Conservation (phyloP, 2,888 invertebrate species). For the Caenorhabditis sp. region DNA sequence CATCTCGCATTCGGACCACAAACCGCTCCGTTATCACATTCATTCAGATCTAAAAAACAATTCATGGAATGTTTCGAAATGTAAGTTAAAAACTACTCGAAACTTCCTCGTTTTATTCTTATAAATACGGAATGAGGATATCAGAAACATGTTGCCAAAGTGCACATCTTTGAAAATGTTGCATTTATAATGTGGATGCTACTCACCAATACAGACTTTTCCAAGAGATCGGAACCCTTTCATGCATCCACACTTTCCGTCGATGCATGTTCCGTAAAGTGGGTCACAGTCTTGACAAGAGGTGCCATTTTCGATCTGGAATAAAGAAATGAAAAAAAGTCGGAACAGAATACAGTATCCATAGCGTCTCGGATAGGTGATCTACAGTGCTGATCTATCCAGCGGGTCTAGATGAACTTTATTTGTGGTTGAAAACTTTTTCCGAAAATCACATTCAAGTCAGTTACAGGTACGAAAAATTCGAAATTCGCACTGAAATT, state of each 20-base stretch:
- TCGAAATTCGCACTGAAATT: too few species aligned
- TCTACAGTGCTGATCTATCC: too few species aligned
- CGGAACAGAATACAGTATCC: too few species aligned
- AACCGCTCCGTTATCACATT: slow-evolving; percentile 89
- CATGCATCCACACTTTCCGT: slow-evolving; percentile 78
- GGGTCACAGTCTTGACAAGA: slow-evolving; percentile 73
- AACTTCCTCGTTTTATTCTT: slow-evolving; percentile 32
- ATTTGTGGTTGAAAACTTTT: too few species aligned
- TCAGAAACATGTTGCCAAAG: slow-evolving; percentile 54
- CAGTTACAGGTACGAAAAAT: too few species aligned
- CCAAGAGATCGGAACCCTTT: slow-evolving; percentile 77
- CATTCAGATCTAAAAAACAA: slow-evolving; percentile 88
- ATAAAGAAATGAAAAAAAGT: not conserved
- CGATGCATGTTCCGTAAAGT: slow-evolving; percentile 75
- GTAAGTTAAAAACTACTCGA: slow-evolving; percentile 17
- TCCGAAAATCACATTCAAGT: too few species aligned
- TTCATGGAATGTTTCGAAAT: not conserved
- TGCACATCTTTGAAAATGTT: slow-evolving; percentile 49
- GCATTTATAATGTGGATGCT: slow-evolving; percentile 55
- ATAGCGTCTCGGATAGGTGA: too few species aligned
- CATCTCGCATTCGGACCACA: slow-evolving; percentile 91
- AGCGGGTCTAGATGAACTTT: too few species aligned
- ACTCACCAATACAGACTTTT: slow-evolving; percentile 77
- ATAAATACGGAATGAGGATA: slow-evolving; percentile 55
- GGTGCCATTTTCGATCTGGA: slow-evolving; percentile 30